phyloP scores from a whole-genome alignment of 2,797 vertebrate species.

The Mus minutoides region DNA sequence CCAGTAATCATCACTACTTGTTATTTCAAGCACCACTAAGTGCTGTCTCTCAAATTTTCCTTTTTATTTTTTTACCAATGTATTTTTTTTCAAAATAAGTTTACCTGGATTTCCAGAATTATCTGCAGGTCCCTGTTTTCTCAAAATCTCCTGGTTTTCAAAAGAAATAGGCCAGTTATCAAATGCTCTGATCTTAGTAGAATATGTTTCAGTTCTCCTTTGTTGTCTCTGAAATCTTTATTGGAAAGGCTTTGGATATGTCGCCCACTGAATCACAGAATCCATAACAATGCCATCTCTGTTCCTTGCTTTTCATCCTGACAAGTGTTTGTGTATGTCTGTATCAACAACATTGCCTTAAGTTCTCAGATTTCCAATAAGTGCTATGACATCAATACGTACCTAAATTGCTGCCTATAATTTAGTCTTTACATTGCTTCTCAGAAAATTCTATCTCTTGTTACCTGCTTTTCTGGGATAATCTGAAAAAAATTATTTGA shows the following conservation, averaged over 20 bases:
- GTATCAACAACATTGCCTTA: background rate
- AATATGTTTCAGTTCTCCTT: background rate
- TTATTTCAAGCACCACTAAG: background rate
- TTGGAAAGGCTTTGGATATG: background rate
- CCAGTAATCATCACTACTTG: background rate
- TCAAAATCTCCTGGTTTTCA: constrained; percentile 8
- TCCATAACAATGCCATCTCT: background rate
- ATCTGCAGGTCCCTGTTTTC: background rate
- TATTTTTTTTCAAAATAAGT: background rate
- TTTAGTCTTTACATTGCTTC: background rate
- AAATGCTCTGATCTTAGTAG: background rate
- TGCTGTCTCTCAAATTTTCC: background rate
- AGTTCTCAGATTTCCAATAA: constrained; percentile 28
- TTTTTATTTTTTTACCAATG: background rate
- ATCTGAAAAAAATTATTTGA: constrained; percentile 19
- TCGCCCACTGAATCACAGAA: background rate
- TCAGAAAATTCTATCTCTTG: background rate
- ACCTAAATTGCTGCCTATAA: constrained; percentile 26
- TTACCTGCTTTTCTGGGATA: constrained; percentile 24
- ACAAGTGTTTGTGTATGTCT: background rate
- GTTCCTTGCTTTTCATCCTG: constrained; percentile 23
- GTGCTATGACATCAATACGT: background rate
- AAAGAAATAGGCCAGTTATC: background rate
- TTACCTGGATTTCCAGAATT: background rate
- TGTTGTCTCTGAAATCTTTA: background rate